Evolutionary conservation across 2,888 invertebrate species (phyloP), one percentile per base, ranked within the genome.

Genomic region (Troides oblongomaculatus): DNA sequence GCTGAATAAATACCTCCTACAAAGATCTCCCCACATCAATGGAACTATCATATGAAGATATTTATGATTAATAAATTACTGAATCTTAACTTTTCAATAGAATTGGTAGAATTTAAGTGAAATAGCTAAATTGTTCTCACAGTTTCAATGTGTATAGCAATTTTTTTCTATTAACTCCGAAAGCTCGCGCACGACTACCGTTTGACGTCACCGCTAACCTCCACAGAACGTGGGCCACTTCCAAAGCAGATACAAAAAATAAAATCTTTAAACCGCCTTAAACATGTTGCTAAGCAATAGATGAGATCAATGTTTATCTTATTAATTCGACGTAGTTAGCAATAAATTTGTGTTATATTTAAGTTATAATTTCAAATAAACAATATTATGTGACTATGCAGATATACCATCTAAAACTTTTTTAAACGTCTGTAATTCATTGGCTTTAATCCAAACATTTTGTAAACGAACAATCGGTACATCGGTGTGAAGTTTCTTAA

Each of bases 121-220:
- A 17, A 14, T 36, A 60, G 43, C 50, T 23, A 25, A 46, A 3
- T 4, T 17, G 23, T 43, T 58, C 23, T 58, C 62, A 36, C 50
- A 10, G 39, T 39, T 39, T 39, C 10, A 10, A 39, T 39, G 39
- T 8, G 7, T 39, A 39, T 39, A 39, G 39, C 10, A 39, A 56
- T 62, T 62, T 57, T 46, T 36, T 46, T 65, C 17, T 46, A 64
- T 57, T 57, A 62, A 62, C 57, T 21, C 36, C 25, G 50, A 66
- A 70, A 70, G 66, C 69, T 66, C 50, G 59, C 25, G 57, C 30
- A 58, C 43, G 21, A 64, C 62, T 65, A 21, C 46, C 61, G 61
- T 58, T 73, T 88, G 87, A 87, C 86, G 88, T 86, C 87, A 88
- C 77, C 75, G 73, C 76, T 82, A 86, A 87, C 89, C 88, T 90